phyloP scores from a whole-genome alignment of 2,113 vertebrate species.

The Poecile atricapillus region DNA sequence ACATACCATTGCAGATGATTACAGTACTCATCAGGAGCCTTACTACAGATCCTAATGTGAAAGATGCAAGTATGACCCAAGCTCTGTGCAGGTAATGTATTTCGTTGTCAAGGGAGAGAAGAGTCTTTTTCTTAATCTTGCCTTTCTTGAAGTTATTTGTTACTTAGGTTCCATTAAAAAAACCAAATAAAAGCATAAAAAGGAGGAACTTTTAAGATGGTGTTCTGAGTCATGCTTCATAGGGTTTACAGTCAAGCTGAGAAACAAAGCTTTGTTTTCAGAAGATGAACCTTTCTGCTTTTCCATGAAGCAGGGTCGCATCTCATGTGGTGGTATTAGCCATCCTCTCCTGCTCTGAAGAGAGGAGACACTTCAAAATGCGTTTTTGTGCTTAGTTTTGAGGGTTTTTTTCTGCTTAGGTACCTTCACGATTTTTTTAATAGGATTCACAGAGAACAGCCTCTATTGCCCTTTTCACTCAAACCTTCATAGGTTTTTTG shows the following conservation, averaged over 20 bases:
- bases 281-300: neutral
- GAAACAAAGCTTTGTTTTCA: neutral
- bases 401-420: neutral
- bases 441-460: neutral
- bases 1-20: slow-evolving; percentile 98
- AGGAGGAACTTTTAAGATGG: neutral
- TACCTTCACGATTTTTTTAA: neutral
- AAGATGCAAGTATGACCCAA: slow-evolving; percentile 95
- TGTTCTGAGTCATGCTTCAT: neutral
- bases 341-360: neutral
- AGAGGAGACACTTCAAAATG: neutral
- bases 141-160: neutral
- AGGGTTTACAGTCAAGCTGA: neutral
- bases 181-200: rapidly evolving
- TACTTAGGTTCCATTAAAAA: neutral
- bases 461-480: neutral
- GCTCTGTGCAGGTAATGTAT: slow-evolving; percentile 90
- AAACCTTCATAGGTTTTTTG: neutral
- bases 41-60: slow-evolving; percentile 95
- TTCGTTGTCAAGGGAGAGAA: neutral
- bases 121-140: neutral
- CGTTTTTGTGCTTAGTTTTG: neutral
- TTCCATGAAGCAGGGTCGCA: neutral
- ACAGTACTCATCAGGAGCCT: slow-evolving; percentile 97
- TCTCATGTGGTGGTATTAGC: rapidly evolving